These are phyloP conservation scores for cat (Felis catus) DNA, from an alignment of 2,113 vertebrate genomes.

Conservation along the genomic window DNA sequence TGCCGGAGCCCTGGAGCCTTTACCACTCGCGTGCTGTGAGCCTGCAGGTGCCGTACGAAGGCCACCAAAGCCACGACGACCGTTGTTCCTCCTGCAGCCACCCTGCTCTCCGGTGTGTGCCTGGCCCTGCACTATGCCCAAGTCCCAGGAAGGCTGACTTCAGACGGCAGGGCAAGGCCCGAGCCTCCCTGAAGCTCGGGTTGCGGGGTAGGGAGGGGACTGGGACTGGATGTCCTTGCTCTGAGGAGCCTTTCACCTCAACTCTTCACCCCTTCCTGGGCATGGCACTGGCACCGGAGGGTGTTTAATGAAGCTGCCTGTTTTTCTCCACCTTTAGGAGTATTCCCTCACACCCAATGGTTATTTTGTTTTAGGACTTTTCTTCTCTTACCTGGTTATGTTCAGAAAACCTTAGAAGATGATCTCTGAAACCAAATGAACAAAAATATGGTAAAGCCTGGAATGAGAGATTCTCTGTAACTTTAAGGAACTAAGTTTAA, in stretches of 20 bases:
- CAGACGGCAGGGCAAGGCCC: neutral
- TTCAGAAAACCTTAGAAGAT: slow-evolving; percentile 20
- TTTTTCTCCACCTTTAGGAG: neutral
- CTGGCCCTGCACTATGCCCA: neutral
- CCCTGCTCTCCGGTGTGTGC: neutral
- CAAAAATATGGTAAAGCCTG: neutral
- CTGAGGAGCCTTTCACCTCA: neutral
- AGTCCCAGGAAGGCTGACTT: neutral
- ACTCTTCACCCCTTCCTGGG: neutral
- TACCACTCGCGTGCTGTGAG: neutral
- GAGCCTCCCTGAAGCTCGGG: neutral
- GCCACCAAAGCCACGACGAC: neutral
- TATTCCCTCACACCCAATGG: neutral
- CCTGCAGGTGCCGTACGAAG: neutral
- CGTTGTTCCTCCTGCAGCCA: neutral
- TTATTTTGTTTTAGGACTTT: neutral
- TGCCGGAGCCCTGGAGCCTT: too few relatives aligned
- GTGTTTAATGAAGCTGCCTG: neutral
- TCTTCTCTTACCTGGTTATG: neutral
- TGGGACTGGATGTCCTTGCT: neutral
- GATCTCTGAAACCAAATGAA: slow-evolving; percentile 36
- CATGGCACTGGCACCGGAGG: neutral
- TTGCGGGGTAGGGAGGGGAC: rapidly evolving
- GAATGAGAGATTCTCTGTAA: neutral
- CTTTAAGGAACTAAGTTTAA: slow-evolving; percentile 9